Evolutionary conservation across 23 tunicate species (phyloP), one percentile per base, ranked within the genome.

Genomic region (Diplosoma virens): DNA sequence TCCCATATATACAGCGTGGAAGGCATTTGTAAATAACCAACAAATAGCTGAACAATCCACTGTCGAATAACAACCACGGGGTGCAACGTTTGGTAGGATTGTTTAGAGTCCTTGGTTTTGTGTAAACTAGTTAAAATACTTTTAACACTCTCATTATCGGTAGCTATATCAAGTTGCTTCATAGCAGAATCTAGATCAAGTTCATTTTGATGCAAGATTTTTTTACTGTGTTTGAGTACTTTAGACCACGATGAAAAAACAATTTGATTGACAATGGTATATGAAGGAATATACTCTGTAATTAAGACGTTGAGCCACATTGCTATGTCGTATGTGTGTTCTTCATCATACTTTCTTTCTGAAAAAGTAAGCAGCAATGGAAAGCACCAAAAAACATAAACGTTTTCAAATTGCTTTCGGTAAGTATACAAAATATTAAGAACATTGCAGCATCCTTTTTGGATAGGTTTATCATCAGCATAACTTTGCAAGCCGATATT

Each of bases 1-100:
- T 89, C 96, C 87, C 87, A 89, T 14, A 89, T 17, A 78, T 47
- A 89, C 74, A 89, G 28, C 3, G 87, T 69, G 22, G 67, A 54
- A 3, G 67, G 37, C 3, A 82, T n/a, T 23, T 71, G 56, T 20
- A 48, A 25, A 18, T 23, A 1, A 4, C 96, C 96, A 1, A 82
- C 88, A 70, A 89, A 89, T 34, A 89, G 36, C 47, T 82, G 73
- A 37, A 66, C 26, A 21, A 89, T 26, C 96, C 96, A 89, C 22
- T 78, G 71, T 23, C 96, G 79, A 33, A 89, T 52, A 26, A 65
- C 58, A 47, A 78, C 20, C 2, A 82, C 77, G 3, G 86, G 86
- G 36, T 89, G 96, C 18, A 68, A 28, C 23, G 61, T 1, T 20
- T 34, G 3, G 25, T 18, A 35, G 23, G 74, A 67, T 14, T 16